A percentile compares a stretch with the other conserved stretches of the same genome.
These are phyloP conservation scores for Meloidogyne floridensis DNA, from an alignment of 1,140 invertebrate genomes.

Conservation along the genomic window DNA sequence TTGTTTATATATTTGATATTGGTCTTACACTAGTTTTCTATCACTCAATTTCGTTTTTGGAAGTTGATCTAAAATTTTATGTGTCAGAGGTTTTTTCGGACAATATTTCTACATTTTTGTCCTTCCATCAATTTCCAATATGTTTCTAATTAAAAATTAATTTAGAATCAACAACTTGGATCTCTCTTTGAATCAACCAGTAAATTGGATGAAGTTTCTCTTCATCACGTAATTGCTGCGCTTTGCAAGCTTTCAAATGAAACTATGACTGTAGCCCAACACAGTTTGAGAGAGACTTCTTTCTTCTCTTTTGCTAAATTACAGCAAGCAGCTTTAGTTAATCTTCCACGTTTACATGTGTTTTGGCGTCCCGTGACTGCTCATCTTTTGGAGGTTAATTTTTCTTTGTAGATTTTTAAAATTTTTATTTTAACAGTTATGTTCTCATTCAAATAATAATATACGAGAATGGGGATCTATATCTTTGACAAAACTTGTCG, in stretches of 20 bases:
- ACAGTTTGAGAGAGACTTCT: constrained; percentile 78
- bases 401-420: not conserved
- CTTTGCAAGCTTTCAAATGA: constrained; percentile 92
- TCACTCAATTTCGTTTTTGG: no score
- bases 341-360: constrained; percentile 87
- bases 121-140: no score
- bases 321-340: constrained; percentile 90
- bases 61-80: not conserved
- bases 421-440: constrained; percentile 68
- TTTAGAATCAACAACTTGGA: constrained; percentile 69
- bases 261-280: constrained; percentile 76
- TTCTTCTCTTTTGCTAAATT: constrained; percentile 95
- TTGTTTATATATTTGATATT: not conserved
- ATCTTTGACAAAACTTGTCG: constrained; percentile 89
- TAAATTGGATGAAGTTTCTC: constrained; percentile 81
- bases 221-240: constrained; percentile 94
- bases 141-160: not conserved
- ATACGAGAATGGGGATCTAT: constrained; percentile 97
- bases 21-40: no score
- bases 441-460: constrained; percentile 87
- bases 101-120: no score
- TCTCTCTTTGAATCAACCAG: constrained; percentile 55
- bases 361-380: constrained; percentile 94
- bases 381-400: constrained; percentile 83
- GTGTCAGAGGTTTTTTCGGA: no score